phyloP scores from a whole-genome alignment of 2,113 vertebrate genomes.

The Carlito syrichta region DNA sequence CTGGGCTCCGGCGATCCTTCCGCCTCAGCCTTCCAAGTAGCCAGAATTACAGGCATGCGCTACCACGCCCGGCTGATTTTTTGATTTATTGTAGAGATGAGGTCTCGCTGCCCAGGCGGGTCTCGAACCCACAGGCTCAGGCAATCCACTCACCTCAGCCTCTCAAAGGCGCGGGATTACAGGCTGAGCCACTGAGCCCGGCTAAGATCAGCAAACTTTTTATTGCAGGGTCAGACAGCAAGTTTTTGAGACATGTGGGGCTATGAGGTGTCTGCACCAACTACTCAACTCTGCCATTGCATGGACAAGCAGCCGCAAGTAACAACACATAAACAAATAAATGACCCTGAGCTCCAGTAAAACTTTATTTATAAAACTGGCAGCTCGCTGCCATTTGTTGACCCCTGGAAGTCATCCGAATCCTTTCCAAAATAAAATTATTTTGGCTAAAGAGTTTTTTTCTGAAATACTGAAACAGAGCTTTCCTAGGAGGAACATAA shows the following conservation, averaged over 20 bases:
- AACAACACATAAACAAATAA: background rate
- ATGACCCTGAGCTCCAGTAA: background rate
- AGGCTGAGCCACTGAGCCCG: too few species aligned
- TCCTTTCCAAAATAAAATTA: conserved; percentile 21
- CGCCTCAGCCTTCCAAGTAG: too few species aligned
- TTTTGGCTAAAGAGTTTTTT: background rate
- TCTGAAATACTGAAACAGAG: background rate
- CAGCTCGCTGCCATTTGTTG: background rate
- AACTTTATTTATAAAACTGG: background rate
- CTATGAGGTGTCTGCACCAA: background rate
- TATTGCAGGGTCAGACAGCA: background rate
- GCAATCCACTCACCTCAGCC: too few species aligned
- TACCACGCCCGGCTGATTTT: too few species aligned
- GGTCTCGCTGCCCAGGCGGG: too few species aligned
- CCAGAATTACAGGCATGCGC: too few species aligned
- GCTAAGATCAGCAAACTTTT: background rate
- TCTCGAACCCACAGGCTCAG: too few species aligned
- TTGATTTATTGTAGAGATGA: too few species aligned
- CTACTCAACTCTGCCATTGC: background rate
- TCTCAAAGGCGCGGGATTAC: too few species aligned
- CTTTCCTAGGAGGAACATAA: background rate
- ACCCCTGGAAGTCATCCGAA: background rate
- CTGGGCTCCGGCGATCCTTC: too few species aligned
- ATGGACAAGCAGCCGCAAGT: background rate
- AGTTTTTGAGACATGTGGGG: background rate